Percentiles rank a stretch among this genome's conserved stretches.
Conservation (phyloP, 2,113 vertebrate species). For the Mesoclemmys tuberculata region DNA sequence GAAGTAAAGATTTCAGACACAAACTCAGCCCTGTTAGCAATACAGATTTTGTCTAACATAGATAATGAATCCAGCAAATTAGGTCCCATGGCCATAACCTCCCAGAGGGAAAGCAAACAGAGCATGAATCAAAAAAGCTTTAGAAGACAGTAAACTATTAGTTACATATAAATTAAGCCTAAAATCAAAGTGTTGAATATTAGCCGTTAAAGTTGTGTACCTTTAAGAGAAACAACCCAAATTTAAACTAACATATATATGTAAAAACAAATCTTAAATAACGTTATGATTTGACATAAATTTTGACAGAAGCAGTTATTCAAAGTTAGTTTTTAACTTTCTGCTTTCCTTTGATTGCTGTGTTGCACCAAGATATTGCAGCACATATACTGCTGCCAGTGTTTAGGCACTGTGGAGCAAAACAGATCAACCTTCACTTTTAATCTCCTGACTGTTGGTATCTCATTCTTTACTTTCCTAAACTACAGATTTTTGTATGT, state of each 20-base stretch:
- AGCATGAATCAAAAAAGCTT: slow-evolving; percentile 82
- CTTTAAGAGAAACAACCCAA: slow-evolving; percentile 15
- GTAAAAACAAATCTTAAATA: slow-evolving; percentile 6
- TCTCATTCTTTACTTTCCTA: slow-evolving; percentile 29
- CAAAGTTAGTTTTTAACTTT: slow-evolving; percentile 16
- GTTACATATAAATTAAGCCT: slow-evolving; percentile 76
- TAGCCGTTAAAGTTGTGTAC: slow-evolving; percentile 34
- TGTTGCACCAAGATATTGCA: not conserved
- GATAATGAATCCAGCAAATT: slow-evolving; percentile 84
- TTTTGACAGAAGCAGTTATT: not conserved
- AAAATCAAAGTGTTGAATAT: slow-evolving; percentile 65
- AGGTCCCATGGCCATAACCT: slow-evolving; percentile 83
- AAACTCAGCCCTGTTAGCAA: slow-evolving; percentile 76
- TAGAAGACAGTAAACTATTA: slow-evolving; percentile 81
- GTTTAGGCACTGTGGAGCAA: slow-evolving; percentile 24
- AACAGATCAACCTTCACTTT: slow-evolving; percentile 45
- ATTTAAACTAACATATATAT: not conserved
- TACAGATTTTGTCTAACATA: slow-evolving; percentile 83
- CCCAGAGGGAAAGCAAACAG: slow-evolving; percentile 81
- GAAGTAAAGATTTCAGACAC: slow-evolving; percentile 74
- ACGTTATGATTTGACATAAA: not conserved
- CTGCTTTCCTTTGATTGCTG: slow-evolving; percentile 1
- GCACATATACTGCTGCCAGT: not conserved
- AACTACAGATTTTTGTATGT: not conserved
- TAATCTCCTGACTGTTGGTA: slow-evolving; percentile 41